These are phyloP conservation scores for Drosophila mimetica DNA, from an alignment of 2,888 invertebrate species.

Conservation along the genomic window DNA sequence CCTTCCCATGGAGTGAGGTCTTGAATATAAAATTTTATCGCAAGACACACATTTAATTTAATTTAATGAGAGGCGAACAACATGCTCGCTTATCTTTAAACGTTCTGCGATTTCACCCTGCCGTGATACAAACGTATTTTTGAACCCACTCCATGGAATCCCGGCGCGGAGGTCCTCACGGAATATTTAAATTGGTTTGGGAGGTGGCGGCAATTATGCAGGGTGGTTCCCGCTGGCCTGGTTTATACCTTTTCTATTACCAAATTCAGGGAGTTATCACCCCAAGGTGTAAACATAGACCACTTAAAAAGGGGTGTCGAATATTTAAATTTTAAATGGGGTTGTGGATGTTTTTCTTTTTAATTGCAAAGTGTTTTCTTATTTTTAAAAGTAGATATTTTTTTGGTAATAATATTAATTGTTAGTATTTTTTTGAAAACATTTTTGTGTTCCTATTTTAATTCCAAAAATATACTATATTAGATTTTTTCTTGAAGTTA, in stretches of 20 bases:
- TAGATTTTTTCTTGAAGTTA: background rate
- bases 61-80: slow-evolving; percentile 50
- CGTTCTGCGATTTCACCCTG: slow-evolving; percentile 32
- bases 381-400: background rate
- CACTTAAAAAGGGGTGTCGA: background rate
- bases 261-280: slow-evolving; percentile 10
- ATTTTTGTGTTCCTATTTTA: no score
- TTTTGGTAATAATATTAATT: no score
- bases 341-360: background rate
- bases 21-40: slow-evolving; percentile 54
- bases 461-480: no score
- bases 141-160: slow-evolving; percentile 15
- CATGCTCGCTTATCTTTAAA: slow-evolving; percentile 51
- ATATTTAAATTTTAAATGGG: background rate
- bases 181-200: slow-evolving; percentile 35
- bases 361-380: background rate
- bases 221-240: background rate
- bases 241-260: slow-evolving; percentile 15
- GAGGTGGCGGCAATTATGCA: slow-evolving; percentile 34
- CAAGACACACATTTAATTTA: slow-evolving; percentile 54
- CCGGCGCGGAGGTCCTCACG: slow-evolving; percentile 11
- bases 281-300: background rate
- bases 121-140: slow-evolving; percentile 29
- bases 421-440: no score
- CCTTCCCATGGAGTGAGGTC: slow-evolving; percentile 14